These are phyloP conservation scores for Struthio camelus DNA, from an alignment of 2,113 vertebrate species.

Conservation along the genomic window DNA sequence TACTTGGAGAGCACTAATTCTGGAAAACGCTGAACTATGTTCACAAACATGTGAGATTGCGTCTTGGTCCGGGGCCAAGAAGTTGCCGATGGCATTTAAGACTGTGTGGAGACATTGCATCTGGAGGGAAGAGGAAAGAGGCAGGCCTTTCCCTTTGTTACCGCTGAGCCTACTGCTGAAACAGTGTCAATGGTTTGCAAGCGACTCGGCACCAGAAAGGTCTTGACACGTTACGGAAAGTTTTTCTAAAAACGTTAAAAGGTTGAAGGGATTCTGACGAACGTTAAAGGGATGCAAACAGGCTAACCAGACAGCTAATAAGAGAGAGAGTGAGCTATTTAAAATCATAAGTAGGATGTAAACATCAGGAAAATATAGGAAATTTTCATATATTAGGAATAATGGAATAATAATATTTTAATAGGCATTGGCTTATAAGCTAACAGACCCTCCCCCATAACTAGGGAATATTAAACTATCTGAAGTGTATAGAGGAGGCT, in stretches of 20 bases:
- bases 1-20: slow-evolving; percentile 12
- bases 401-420: slow-evolving; percentile 22
- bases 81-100: not conserved
- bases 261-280: not conserved
- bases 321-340: not conserved
- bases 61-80: not conserved
- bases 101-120: not conserved
- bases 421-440: not conserved
- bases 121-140: not conserved
- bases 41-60: not conserved
- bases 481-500: not conserved
- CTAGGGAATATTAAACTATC: not conserved
- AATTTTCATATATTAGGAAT: not conserved
- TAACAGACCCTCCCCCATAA: not conserved
- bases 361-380: not conserved
- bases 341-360: not conserved
- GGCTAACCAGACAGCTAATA: not conserved
- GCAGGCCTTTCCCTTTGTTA: not conserved
- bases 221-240: not conserved
- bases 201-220: not conserved
- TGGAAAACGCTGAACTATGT: not conserved
- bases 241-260: not conserved
- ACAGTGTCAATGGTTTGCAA: not conserved
- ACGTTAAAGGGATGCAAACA: not conserved
- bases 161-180: not conserved